phyloP scores from a whole-genome alignment of 1,140 invertebrate genomes.

The Caenorhabditis elegans region WBcel235 BX284603.4:502501-503000 shows the following conservation, averaged over 20 bases:
- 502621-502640: neutral
- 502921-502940: too few relatives aligned
- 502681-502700: neutral
- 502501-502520: too few relatives aligned
- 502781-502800: neutral
- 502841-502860: slow-evolving; percentile 32
- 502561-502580: too few relatives aligned
- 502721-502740: neutral
- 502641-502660: neutral
- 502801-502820: slow-evolving; percentile 4
- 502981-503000: too few relatives aligned
- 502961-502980: too few relatives aligned
- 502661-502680: neutral
- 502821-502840: slow-evolving; percentile 31
- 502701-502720: neutral
- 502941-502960: too few relatives aligned
- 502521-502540: too few relatives aligned
- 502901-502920: too few relatives aligned
- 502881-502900: slow-evolving; percentile 7
- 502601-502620: neutral
- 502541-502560: too few relatives aligned
- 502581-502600: neutral
- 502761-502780: neutral
- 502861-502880: slow-evolving; percentile 26
- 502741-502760: neutral